Percentiles rank a stretch among this genome's conserved stretches.
Evolutionary conservation across 1,140 invertebrate species (phyloP).

Genomic region (Zophobas morio): DNA sequence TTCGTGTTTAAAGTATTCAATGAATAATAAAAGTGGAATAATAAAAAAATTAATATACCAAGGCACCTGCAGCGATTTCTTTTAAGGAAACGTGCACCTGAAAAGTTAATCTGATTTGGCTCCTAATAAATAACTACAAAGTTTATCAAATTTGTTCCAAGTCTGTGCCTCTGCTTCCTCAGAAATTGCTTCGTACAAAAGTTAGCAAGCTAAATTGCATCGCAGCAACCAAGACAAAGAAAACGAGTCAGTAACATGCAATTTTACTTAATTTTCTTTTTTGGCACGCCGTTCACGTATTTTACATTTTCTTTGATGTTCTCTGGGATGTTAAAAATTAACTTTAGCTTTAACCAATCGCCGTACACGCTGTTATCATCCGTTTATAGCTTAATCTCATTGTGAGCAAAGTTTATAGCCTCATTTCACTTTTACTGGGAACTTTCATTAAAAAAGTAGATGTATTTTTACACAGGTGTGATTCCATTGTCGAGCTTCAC

Average conservation of each 20-base stretch:
- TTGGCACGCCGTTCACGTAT: slow-evolving; percentile 9
- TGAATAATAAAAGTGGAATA: too few species aligned
- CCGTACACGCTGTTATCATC: slow-evolving; percentile 18
- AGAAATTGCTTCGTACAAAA: not conserved
- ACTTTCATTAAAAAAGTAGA: too few species aligned
- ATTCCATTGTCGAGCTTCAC: too few species aligned
- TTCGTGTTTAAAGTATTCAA: too few species aligned
- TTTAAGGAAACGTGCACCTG: too few species aligned
- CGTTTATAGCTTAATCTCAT: slow-evolving; percentile 12
- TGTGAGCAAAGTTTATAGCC: not conserved
- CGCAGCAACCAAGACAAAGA: slow-evolving; percentile 2
- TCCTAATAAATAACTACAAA: too few species aligned
- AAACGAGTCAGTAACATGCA: not conserved
- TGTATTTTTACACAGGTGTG: too few species aligned
- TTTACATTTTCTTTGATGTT: slow-evolving; percentile 24
- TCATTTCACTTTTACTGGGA: too few species aligned
- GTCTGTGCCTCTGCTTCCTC: not conserved
- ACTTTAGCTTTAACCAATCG: not conserved
- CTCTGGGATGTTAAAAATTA: slow-evolving; percentile 18
- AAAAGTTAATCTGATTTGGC: too few species aligned
- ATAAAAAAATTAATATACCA: too few species aligned
- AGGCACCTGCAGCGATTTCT: too few species aligned
- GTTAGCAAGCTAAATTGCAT: not conserved
- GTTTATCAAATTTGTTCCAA: not conserved
- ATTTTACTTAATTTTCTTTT: slow-evolving; percentile 22